phyloP scores from a whole-genome alignment of 2,797 vertebrate genomes.

The Silurus lanzhouensis region DNA sequence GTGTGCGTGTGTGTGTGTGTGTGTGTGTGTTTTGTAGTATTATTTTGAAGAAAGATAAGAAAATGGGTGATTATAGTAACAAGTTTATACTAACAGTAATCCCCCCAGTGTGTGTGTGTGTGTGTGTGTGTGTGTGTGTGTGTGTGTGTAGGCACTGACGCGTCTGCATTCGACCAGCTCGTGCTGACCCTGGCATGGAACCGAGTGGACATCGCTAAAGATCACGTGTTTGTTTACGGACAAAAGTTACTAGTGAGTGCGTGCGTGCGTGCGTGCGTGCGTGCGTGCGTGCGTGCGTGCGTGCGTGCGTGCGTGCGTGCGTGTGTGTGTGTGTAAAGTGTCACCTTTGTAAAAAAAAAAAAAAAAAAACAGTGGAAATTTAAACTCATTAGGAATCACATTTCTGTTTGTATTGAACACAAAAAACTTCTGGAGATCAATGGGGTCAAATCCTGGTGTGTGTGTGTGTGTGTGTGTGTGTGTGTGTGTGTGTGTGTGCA shows the following conservation, averaged over 20 bases:
- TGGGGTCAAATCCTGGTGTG: constrained; percentile 76
- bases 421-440: constrained; percentile 1
- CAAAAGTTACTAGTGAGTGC: constrained; percentile 94
- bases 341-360: constrained; percentile 1
- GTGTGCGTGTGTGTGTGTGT: no score
- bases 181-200: constrained; percentile 97
- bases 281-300: constrained; percentile 57
- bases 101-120: background rate
- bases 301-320: constrained; percentile 67
- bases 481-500: constrained; percentile 61
- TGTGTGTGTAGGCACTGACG: constrained; percentile 84
- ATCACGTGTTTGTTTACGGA: constrained; percentile 98
- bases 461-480: constrained; percentile 50
- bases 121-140: constrained; percentile 32
- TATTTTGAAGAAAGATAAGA: background rate
- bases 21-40: no score
- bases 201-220: constrained; percentile 98
- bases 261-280: constrained; percentile 72
- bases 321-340: constrained; percentile 29
- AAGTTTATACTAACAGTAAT: background rate
- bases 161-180: constrained; percentile 95
- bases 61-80: background rate
- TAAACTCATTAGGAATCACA: background rate
- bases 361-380: constrained; percentile 26
- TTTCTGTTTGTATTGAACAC: constrained; percentile 30